A percentile compares a stretch with the other conserved stretches of the same genome.
These are phyloP conservation scores for Acleris laterana DNA, from an alignment of 2,888 invertebrate genomes.

Conservation along the genomic window DNA sequence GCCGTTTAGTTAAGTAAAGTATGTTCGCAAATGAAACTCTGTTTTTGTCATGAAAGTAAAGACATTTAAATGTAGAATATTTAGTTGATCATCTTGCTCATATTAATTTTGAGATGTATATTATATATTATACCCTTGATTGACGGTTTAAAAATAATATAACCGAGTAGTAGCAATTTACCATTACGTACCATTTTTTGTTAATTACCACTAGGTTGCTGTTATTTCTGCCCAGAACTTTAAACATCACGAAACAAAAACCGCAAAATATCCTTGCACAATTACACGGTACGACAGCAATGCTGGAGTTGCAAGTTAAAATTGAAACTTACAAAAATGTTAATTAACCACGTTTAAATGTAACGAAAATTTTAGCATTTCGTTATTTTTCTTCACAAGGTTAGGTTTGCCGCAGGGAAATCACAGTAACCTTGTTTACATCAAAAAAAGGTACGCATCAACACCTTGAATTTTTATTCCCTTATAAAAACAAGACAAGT, in stretches of 20 bases:
- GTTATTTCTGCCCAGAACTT: neutral
- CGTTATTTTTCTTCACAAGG: slow-evolving; percentile 6
- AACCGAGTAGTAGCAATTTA: too few species aligned
- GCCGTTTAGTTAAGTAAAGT: neutral
- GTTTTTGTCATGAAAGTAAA: too few species aligned
- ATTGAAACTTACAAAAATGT: neutral
- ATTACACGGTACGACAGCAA: slow-evolving; percentile 5
- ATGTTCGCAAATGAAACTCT: too few species aligned
- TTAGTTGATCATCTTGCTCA: too few species aligned
- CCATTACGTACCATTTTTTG: too few species aligned
- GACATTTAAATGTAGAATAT: too few species aligned
- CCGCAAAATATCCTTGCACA: neutral
- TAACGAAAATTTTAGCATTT: neutral
- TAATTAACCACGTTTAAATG: neutral
- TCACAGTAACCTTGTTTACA: slow-evolving; percentile 5
- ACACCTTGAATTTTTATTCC: neutral
- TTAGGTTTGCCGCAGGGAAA: slow-evolving; percentile 15
- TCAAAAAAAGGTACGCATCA: slow-evolving; percentile 1
- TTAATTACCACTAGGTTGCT: neutral
- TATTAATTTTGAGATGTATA: too few species aligned
- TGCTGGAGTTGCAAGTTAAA: neutral
- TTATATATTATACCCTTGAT: too few species aligned
- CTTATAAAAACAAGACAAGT: neutral
- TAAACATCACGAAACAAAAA: slow-evolving; percentile 4
- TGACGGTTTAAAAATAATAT: too few species aligned